These are phyloP conservation scores for Rhagoletis pomonella DNA, from an alignment of 1,140 invertebrate species.

Conservation along the genomic window DNA sequence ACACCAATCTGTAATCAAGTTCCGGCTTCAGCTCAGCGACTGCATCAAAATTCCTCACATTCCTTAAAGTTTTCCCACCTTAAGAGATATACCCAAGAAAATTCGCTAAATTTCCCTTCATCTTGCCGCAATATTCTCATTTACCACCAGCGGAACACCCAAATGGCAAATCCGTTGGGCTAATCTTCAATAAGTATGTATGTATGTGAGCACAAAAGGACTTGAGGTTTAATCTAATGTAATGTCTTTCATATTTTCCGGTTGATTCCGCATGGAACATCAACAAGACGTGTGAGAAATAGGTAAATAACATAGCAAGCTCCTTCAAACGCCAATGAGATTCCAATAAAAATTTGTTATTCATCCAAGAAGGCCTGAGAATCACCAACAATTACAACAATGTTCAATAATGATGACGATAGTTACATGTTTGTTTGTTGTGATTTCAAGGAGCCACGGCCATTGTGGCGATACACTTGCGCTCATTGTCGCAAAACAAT, in stretches of 20 bases:
- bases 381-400: conserved; percentile 36
- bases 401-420: background rate
- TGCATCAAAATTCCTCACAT: conserved; percentile 14
- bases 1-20: conserved; percentile 33
- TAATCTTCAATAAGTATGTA: conserved; percentile 14
- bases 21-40: background rate
- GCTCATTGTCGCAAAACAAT: conserved; percentile 42
- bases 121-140: background rate
- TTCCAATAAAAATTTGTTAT: conserved; percentile 38
- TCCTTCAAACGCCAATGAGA: conserved; percentile 44
- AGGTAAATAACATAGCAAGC: conserved; percentile 1
- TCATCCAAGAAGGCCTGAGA: background rate
- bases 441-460: conserved; percentile 41
- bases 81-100: background rate
- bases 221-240: conserved; percentile 39
- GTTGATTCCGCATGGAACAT: background rate
- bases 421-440: conserved; percentile 37
- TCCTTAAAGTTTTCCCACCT: conserved; percentile 29
- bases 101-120: conserved; percentile 37
- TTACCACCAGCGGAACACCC: background rate
- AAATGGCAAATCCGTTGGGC: conserved; percentile 45
- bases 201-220: background rate
- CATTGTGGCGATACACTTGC: conserved; percentile 39
- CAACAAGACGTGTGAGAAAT: conserved; percentile 36
- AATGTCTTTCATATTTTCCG: conserved; percentile 4